A percentile compares a stretch with the other conserved stretches of the same genome.
phyloP scores from a whole-genome alignment of 2,888 invertebrate species.

The Cerceris ruficornis region DNA sequence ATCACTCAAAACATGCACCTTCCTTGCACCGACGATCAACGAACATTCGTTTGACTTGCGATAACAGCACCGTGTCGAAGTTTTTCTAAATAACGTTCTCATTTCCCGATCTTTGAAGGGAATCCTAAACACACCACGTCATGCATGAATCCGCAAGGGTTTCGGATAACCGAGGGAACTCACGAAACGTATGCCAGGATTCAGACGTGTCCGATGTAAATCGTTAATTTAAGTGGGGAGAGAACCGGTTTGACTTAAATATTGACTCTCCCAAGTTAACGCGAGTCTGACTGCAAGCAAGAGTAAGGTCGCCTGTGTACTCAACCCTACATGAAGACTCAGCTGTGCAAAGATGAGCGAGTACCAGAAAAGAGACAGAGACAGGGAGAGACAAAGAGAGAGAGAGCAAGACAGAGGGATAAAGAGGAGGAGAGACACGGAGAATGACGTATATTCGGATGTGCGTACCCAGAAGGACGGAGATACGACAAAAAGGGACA shows the following conservation, averaged over 20 bases:
- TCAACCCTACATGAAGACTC: slow-evolving; percentile 52
- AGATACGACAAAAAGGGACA: slow-evolving; percentile 12
- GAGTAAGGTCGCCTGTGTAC: slow-evolving; percentile 62
- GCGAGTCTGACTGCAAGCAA: slow-evolving; percentile 43
- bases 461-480: background rate
- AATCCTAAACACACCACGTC: background rate
- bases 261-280: slow-evolving; percentile 66
- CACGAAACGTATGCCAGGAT: slow-evolving; percentile 42
- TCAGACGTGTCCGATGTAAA: slow-evolving; percentile 62
- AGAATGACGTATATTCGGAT: slow-evolving; percentile 13
- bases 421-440: background rate
- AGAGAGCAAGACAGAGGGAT: slow-evolving; percentile 3
- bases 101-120: too few species aligned
- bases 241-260: slow-evolving; percentile 64
- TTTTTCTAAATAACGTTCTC: too few species aligned
- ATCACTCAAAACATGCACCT: background rate
- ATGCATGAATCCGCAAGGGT: slow-evolving; percentile 34
- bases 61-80: too few species aligned
- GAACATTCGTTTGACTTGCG: too few species aligned
- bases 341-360: slow-evolving; percentile 48
- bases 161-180: slow-evolving; percentile 35
- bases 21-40: too few species aligned
- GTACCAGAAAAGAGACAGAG: slow-evolving; percentile 1
- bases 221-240: slow-evolving; percentile 67
- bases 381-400: background rate